Percentiles rank a stretch among this genome's conserved stretches.
Conservation (phyloP, 1,140 invertebrate species). For the Ylistrum balloti region DNA sequence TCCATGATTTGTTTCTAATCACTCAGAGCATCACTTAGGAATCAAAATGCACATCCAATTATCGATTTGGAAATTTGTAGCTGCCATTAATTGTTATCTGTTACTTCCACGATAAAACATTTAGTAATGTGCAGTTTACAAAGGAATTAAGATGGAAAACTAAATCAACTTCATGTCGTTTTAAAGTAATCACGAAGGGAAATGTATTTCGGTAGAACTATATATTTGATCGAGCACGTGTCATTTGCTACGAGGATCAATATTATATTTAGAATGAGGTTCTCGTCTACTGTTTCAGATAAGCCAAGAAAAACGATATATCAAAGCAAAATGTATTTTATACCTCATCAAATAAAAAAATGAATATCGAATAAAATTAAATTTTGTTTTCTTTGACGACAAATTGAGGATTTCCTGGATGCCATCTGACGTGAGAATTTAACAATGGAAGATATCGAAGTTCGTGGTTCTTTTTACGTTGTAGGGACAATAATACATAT, state of each 20-base stretch:
- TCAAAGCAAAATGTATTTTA: too few species aligned
- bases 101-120: slow-evolving; percentile 1
- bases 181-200: background rate
- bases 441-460: too few species aligned
- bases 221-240: background rate
- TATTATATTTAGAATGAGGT: background rate
- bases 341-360: too few species aligned
- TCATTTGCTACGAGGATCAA: background rate
- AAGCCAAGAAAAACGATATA: too few species aligned
- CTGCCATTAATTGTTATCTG: background rate
- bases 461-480: too few species aligned
- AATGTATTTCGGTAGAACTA: background rate
- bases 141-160: background rate
- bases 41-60: slow-evolving; percentile 6
- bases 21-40: background rate
- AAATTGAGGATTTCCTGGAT: too few species aligned
- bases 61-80: background rate
- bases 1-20: background rate
- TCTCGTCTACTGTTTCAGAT: background rate
- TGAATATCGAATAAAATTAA: too few species aligned
- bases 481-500: too few species aligned
- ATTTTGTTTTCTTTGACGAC: too few species aligned
- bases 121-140: background rate
- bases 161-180: background rate
- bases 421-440: too few species aligned